Percentiles rank a stretch among this genome's conserved stretches.
Evolutionary conservation across 2,888 invertebrate species (phyloP).

Genomic region (Endotricha flammealis): DNA sequence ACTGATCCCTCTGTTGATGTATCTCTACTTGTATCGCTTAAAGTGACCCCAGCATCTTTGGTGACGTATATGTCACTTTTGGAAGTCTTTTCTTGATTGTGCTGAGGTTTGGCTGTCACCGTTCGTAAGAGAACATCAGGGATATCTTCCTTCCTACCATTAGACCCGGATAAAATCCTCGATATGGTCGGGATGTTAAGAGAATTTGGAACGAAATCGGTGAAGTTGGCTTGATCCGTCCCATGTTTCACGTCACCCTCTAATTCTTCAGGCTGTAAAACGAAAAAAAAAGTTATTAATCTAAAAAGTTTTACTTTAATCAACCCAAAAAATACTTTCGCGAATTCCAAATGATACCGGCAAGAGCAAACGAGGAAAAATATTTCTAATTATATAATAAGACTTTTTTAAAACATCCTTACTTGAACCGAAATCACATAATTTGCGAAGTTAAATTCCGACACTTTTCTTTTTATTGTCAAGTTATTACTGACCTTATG

Average conservation of each 20-base stretch:
- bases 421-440: constrained; percentile 5
- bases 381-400: constrained; percentile 10
- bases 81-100: constrained; percentile 62
- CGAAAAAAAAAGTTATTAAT: constrained; percentile 7
- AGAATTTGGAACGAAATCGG: constrained; percentile 82
- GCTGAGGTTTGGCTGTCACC: constrained; percentile 79
- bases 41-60: constrained; percentile 65
- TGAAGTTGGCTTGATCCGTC: constrained; percentile 72
- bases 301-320: not conserved
- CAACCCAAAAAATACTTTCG: not conserved
- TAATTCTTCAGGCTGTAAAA: constrained; percentile 62
- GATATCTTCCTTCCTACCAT: constrained; percentile 89
- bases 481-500: constrained; percentile 68
- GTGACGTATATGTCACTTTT: constrained; percentile 63
- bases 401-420: constrained; percentile 6
- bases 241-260: constrained; percentile 62
- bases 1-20: constrained; percentile 69
- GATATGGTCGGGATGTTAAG: constrained; percentile 90
- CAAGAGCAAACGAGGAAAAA: constrained; percentile 2
- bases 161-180: constrained; percentile 90
- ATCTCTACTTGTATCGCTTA: constrained; percentile 62
- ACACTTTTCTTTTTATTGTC: constrained; percentile 3
- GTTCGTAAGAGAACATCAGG: constrained; percentile 86
- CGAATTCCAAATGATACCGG: constrained; percentile 1
- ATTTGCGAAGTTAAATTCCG: constrained; percentile 4